Percentiles rank a stretch among this genome's conserved stretches.
phyloP scores from a whole-genome alignment of 2,797 vertebrate genomes.

The Sparidentex hasta region DNA sequence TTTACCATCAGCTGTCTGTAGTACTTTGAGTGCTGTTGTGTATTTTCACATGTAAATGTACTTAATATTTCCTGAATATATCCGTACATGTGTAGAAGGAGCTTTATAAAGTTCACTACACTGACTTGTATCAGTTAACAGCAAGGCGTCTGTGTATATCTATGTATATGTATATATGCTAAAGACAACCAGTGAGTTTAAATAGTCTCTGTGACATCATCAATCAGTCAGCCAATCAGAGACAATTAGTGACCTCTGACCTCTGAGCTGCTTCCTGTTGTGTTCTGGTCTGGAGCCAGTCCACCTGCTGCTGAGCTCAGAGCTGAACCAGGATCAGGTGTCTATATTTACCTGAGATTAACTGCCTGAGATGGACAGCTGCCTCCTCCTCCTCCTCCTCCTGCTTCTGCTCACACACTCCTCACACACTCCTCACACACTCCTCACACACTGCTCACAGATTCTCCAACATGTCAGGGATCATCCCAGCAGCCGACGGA shows the following conservation, averaged over 20 bases:
- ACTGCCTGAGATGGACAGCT: neutral
- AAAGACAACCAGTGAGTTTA: neutral
- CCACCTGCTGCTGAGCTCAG: constrained; percentile 8
- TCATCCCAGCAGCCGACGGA: neutral
- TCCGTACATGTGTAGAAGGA: too few relatives aligned
- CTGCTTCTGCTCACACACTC: constrained; percentile 46
- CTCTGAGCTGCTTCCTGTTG: neutral
- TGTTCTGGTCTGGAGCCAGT: constrained; percentile 16
- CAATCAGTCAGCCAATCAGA: constrained; percentile 29
- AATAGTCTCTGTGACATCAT: constrained; percentile 3
- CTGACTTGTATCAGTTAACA: too few relatives aligned
- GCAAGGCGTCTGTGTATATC: too few relatives aligned
- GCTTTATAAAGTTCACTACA: too few relatives aligned
- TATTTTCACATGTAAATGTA: too few relatives aligned
- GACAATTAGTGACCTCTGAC: constrained; percentile 1
- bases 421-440: neutral
- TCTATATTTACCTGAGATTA: constrained; percentile 68
- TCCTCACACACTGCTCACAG: too few relatives aligned
- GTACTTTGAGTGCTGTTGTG: too few relatives aligned
- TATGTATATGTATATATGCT: too few relatives aligned
- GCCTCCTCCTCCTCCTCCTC: neutral
- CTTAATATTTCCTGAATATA: too few relatives aligned
- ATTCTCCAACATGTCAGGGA: constrained; percentile 26
- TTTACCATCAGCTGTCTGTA: too few relatives aligned
- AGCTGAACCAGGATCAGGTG: constrained; percentile 54